Evolutionary conservation across 1,140 invertebrate genomes (phyloP).

Genomic region (Drosophila teissieri): DNA sequence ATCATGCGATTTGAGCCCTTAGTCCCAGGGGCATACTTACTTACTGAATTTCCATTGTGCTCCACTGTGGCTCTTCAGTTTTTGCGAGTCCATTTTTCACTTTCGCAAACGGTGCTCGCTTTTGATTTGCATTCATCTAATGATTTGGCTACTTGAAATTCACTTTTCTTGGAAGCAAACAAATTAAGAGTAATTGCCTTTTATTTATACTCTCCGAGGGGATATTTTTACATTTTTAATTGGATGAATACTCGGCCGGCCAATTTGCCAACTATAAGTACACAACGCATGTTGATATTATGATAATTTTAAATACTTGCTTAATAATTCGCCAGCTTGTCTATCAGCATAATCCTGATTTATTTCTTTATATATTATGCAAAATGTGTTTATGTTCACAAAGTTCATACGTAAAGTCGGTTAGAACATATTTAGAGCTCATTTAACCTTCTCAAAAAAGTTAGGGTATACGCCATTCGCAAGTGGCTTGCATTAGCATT

Average conservation of each 20-base stretch:
- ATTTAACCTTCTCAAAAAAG: neutral
- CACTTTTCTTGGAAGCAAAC: conserved; percentile 15
- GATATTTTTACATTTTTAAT: too few species aligned
- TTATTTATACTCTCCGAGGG: conserved; percentile 10
- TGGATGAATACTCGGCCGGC: too few species aligned
- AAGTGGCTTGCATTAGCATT: neutral
- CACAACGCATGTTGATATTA: too few species aligned
- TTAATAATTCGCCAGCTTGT: too few species aligned
- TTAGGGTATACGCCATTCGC: conserved; percentile 5
- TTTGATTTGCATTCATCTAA: conserved; percentile 16
- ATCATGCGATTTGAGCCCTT: neutral
- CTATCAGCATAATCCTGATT: too few species aligned
- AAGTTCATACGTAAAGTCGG: too few species aligned
- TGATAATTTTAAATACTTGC: too few species aligned
- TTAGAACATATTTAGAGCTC: too few species aligned
- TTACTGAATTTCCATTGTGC: neutral
- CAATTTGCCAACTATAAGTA: too few species aligned
- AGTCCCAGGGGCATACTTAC: neutral
- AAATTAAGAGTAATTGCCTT: conserved; percentile 8
- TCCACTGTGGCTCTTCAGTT: neutral
- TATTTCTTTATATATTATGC: too few species aligned
- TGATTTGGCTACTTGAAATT: conserved; percentile 21
- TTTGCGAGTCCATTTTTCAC: conserved; percentile 18
- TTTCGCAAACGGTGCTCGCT: conserved; percentile 2
- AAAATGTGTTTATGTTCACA: too few species aligned